Evolutionary conservation across 1,140 invertebrate species (phyloP).

Genomic region (Luehdorfia chinensis): DNA sequence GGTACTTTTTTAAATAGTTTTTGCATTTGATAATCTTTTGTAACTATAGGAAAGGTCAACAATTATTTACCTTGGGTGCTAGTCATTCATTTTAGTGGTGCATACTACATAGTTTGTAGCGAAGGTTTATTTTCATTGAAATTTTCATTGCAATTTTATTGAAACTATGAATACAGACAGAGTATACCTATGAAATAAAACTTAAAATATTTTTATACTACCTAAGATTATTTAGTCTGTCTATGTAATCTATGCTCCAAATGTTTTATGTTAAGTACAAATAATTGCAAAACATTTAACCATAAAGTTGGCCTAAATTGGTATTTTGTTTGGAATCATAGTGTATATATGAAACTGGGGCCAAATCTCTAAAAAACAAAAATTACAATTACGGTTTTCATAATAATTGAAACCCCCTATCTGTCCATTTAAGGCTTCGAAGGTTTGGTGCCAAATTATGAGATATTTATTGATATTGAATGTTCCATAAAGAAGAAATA

Average conservation of each 20-base stretch:
- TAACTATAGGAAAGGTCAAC: not conserved
- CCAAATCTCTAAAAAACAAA: slow-evolving; percentile 9
- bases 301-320: slow-evolving; percentile 13
- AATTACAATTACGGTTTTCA: no score
- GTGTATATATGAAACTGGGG: slow-evolving; percentile 8
- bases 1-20: not conserved
- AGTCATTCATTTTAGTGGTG: slow-evolving; percentile 41
- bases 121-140: not conserved
- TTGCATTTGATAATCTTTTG: not conserved
- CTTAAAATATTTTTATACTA: slow-evolving; percentile 14
- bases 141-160: slow-evolving; percentile 7
- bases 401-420: no score
- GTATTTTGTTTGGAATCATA: slow-evolving; percentile 8
- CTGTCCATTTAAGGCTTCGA: not conserved
- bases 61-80: slow-evolving; percentile 46
- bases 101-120: slow-evolving; percentile 15
- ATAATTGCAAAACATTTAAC: slow-evolving; percentile 9
- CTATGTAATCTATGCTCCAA: not conserved
- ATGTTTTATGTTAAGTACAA: not conserved
- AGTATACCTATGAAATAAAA: not conserved
- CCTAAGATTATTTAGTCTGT: no score
- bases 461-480: no score
- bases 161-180: slow-evolving; percentile 3
- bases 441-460: slow-evolving; percentile 11
- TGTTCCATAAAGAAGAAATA: no score